Conservation (phyloP, 2,888 invertebrate genomes). For the Criorhina ranunculi region DNA sequence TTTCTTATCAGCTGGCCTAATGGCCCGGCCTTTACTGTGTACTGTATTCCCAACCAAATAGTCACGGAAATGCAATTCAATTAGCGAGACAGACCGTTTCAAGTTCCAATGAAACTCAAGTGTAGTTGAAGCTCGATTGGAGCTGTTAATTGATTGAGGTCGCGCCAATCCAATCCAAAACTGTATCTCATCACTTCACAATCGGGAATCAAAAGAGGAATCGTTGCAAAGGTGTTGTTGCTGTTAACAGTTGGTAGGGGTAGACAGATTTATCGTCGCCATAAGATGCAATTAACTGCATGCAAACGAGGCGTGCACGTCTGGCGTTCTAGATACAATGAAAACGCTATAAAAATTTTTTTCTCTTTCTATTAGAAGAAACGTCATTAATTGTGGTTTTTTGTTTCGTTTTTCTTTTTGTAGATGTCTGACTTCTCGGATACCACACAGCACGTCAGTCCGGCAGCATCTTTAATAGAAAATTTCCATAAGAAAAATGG, state of each 20-base stretch:
- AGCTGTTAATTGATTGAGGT: constrained; percentile 26
- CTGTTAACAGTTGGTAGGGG: neutral
- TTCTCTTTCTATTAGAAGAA: neutral
- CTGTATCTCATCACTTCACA: constrained; percentile 8
- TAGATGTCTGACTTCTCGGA: constrained; percentile 85
- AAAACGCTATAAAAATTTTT: neutral
- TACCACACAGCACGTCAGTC: constrained; percentile 83
- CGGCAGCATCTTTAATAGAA: constrained; percentile 89
- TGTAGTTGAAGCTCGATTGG: neutral
- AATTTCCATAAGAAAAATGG: constrained; percentile 89
- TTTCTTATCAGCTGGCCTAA: constrained; percentile 43
- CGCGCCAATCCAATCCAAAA: constrained; percentile 39
- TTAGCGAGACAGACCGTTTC: neutral
- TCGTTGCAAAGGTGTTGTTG: constrained; percentile 24
- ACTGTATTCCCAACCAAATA: too few species aligned
- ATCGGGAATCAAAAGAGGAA: constrained; percentile 21
- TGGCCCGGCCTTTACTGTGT: neutral
- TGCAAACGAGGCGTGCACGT: constrained; percentile 56
- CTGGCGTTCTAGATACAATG: constrained; percentile 7
- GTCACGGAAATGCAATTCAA: constrained; percentile 28
- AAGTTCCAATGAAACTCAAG: neutral
- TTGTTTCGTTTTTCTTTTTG: constrained; percentile 56
- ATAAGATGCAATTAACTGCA: constrained; percentile 47
- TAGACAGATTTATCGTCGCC: constrained; percentile 43
- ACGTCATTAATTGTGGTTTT: constrained; percentile 1